phyloP scores from a whole-genome alignment of 1,140 invertebrate species.

The Pantala flavescens region DNA sequence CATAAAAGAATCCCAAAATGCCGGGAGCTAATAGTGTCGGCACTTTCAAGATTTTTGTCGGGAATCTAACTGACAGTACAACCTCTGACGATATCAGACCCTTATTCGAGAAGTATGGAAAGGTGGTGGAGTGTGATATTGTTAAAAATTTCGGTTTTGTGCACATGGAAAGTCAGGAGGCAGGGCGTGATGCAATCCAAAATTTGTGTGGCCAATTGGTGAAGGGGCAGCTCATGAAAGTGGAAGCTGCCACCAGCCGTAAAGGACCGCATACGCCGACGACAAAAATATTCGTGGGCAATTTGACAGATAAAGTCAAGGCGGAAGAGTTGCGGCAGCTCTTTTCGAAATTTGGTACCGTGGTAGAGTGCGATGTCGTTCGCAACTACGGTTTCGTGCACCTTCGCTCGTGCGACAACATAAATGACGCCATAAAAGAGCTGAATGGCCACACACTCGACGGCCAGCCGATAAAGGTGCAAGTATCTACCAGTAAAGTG shows the following conservation, averaged over 20 bases:
- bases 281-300: conserved; percentile 83
- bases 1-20: conserved; percentile 39
- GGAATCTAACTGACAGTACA: conserved; percentile 84
- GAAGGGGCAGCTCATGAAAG: conserved; percentile 80
- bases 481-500: conserved; percentile 82
- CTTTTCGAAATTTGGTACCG: conserved; percentile 78
- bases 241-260: conserved; percentile 78
- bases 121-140: conserved; percentile 91
- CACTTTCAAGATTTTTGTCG: conserved; percentile 92
- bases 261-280: conserved; percentile 74
- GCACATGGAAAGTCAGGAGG: conserved; percentile 89
- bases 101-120: conserved; percentile 89
- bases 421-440: conserved; percentile 77
- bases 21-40: conserved; percentile 69
- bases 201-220: conserved; percentile 79
- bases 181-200: conserved; percentile 82
- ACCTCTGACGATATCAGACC: conserved; percentile 73
- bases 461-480: conserved; percentile 78
- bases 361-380: conserved; percentile 83
- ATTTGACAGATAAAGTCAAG: conserved; percentile 78
- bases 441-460: conserved; percentile 68
- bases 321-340: conserved; percentile 74
- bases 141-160: conserved; percentile 96
- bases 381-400: conserved; percentile 87
- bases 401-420: conserved; percentile 68